Conservation (phyloP, 2,797 vertebrate species). For the Neosilurus hyrtlii region DNA sequence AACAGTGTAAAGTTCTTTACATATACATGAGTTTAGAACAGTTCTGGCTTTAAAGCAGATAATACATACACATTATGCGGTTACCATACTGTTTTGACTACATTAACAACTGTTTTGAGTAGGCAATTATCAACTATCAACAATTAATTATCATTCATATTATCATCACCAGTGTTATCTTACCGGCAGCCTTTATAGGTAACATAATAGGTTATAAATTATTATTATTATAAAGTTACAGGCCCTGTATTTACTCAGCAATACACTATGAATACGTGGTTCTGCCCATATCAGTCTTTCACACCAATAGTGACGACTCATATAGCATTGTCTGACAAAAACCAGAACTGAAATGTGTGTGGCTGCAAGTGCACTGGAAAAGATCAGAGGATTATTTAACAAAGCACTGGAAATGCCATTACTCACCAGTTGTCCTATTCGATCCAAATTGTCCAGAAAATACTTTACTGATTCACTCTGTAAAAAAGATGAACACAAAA, state of each 20-base stretch:
- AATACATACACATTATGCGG: no score
- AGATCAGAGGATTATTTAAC: not conserved
- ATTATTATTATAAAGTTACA: not conserved
- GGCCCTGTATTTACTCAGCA: not conserved
- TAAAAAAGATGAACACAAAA: constrained; percentile 40
- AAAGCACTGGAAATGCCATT: constrained; percentile 26
- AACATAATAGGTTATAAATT: not conserved
- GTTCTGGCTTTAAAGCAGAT: no score
- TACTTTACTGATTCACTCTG: constrained; percentile 98
- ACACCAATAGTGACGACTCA: not conserved
- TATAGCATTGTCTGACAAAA: not conserved
- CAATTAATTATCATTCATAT: no score
- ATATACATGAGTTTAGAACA: no score
- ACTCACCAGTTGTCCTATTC: constrained; percentile 94
- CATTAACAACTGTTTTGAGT: no score
- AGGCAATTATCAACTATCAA: no score
- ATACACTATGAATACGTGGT: not conserved
- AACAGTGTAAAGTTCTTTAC: no score
- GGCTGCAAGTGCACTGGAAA: not conserved
- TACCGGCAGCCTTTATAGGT: not conserved
- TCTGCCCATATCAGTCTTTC: not conserved
- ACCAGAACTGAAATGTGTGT: not conserved
- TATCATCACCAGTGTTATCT: no score
- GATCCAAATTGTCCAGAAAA: constrained; percentile 96
- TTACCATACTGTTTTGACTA: no score